Evolutionary conservation across 2,888 invertebrate genomes (phyloP), one percentile per base, ranked within the genome.

Genomic region (Dynastes maya): DNA sequence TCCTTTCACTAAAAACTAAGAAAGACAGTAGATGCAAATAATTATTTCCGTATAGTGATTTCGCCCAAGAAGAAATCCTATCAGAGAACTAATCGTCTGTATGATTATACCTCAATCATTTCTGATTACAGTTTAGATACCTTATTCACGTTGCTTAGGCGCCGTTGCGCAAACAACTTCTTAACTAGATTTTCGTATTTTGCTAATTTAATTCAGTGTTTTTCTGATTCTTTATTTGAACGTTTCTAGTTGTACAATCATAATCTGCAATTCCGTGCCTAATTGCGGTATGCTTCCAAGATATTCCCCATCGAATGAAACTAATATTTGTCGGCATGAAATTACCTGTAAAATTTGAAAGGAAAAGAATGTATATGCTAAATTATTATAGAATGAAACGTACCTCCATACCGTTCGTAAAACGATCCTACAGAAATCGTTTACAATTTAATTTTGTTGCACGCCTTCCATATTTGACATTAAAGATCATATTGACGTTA

Each of bases 21-120:
- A 71, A 71, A 16, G 53, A 29, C 55, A 11, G 55, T 8, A 16
- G 55, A 37, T 67, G 32, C 55, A 55, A 71, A 71, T 71, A 71
- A 71, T 55, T 71, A 71, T 71, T 71, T 71, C 71, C 71, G 53
- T 55, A 55, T 55, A 71, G 71, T 71, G n/a, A 55, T 71, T 55
- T 71, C 32, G 32, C n/a, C 53, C 37, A 71, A 71, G 71, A 55
- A 71, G 71, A 71, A 71, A 71, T 55, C 32, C 71, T 53, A 71
- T 71, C 71, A 71, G 16, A 71, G 71, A 71, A 71, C 71, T 71
- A 71, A 71, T 71, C 71, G 55, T 71, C 71, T 71, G 71, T 71
- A 16, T 55, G 71, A 71, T 71, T 71, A 71, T 71, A 71, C 71
- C 32, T 71, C 71, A 71, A 71, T 71, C 71, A 71, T 55, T 71